A percentile compares a stretch with the other conserved stretches of the same genome.
Evolutionary conservation across 2,797 vertebrate species (phyloP).

Genomic region (Spea hammondii): DNA sequence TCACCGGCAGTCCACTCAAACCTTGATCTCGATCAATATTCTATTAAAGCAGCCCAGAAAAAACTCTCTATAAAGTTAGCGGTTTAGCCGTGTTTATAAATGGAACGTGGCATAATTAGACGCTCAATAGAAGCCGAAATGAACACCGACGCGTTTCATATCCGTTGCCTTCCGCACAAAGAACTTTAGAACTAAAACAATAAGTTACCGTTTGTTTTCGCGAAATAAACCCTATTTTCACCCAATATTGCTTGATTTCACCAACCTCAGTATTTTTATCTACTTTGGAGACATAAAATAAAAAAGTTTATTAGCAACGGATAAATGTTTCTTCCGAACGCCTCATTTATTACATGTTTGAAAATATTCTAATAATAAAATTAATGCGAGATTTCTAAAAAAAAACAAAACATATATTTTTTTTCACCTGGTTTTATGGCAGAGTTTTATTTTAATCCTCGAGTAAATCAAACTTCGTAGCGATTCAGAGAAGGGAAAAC

Average conservation of each 20-base stretch:
- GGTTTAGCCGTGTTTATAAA: conserved; percentile 86
- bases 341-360: conserved; percentile 55
- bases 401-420: conserved; percentile 43
- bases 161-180: conserved; percentile 57
- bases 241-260: neutral
- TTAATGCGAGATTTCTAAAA: conserved; percentile 47
- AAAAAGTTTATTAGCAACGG: conserved; percentile 55
- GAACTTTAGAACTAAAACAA: conserved; percentile 57
- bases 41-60: conserved; percentile 88
- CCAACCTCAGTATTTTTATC: conserved; percentile 50
- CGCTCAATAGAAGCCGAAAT: conserved; percentile 81
- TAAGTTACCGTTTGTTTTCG: conserved; percentile 22
- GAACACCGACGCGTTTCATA: conserved; percentile 68
- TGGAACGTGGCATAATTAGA: conserved; percentile 89
- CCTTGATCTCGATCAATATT: conserved; percentile 96
- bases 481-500: conserved; percentile 56
- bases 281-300: conserved; percentile 60
- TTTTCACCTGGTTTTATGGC: conserved; percentile 60
- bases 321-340: conserved; percentile 55
- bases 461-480: conserved; percentile 48
- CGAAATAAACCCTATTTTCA: conserved; percentile 5
- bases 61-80: conserved; percentile 86
- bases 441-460: conserved; percentile 57
- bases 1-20: conserved; percentile 92
- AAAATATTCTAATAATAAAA: conserved; percentile 56